Percentiles rank a stretch among this genome's conserved stretches.
Conservation (phyloP, 2,888 invertebrate species). For the Caenorhabditis afra region DNA sequence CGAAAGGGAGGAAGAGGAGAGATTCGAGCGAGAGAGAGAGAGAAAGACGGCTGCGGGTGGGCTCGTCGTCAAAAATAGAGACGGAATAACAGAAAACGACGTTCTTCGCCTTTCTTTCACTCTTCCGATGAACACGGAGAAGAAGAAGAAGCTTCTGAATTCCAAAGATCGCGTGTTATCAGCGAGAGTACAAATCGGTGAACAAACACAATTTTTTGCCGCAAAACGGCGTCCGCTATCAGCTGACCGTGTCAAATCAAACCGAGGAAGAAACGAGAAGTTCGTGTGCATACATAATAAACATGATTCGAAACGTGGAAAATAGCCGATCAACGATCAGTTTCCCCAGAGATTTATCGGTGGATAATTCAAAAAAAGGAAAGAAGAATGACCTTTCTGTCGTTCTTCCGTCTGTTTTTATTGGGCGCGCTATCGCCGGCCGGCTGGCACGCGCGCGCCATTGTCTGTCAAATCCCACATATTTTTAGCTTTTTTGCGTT, state of each 20-base stretch:
- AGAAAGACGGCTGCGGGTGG: not conserved
- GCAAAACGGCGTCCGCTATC: not conserved
- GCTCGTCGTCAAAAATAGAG: conserved; percentile 8
- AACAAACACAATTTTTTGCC: not conserved
- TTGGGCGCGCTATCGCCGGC: too few relatives aligned
- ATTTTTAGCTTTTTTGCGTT: too few relatives aligned
- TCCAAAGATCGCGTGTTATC: not conserved
- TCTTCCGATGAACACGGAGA: too few relatives aligned
- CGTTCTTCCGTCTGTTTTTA: too few relatives aligned
- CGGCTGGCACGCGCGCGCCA: too few relatives aligned
- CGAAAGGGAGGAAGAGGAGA: not conserved
- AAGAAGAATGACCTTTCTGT: too few relatives aligned
- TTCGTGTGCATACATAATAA: conserved; percentile 13
- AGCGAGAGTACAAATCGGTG: not conserved
- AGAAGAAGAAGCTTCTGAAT: not conserved
- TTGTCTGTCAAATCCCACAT: too few relatives aligned
- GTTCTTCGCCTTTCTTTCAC: too few relatives aligned
- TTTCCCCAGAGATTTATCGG: not conserved
- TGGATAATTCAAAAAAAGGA: too few relatives aligned
- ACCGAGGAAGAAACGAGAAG: not conserved
- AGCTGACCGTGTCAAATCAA: conserved; percentile 14
- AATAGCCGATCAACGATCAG: not conserved
- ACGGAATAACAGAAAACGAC: conserved; percentile 3
- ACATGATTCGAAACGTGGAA: not conserved
- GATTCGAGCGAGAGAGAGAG: not conserved